Base-by-base conservation (phyloP, 2,888 invertebrate species). In the Meliscaeva auricollis region DNA sequence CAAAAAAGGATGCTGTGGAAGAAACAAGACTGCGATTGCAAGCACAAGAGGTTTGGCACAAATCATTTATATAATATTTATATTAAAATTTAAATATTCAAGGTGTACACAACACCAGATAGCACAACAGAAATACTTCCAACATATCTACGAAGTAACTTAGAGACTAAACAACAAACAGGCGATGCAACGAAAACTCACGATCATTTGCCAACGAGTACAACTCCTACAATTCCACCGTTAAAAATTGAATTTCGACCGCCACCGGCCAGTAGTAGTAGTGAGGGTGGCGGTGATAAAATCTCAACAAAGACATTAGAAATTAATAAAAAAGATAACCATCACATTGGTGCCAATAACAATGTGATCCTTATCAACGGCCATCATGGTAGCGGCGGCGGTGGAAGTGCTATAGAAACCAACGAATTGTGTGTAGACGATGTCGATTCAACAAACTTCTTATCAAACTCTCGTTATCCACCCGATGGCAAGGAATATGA, bases 1-100 rank as follows among this genome's bases (percentile, higher is more conserved):
- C 98, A 46, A 97, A 98, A 92, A 96, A 98, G 88, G 99, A 99
- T 93, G 98, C 97, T 22, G 95, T 97, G 50, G 98, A 98, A 90
- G 99, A 99, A 92, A 98, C 98, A 22, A 93, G 96, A 81, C 92
- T 96, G 50, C 93, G 96, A 89, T 90, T 95, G 89, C 94, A 95
- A 91, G 94, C 94, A 74, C 94, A 94, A 90, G 94, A 94, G 92
- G 94, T 93, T 87, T 87, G 9, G 0, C 3, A 87, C 26, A 5
- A 11, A 22, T 8, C 8, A 13, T 9, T 9, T 13, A 13, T 26
- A 17, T 6, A 20, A 20, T 6, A 30, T 64, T 30, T 9, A 41
- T 6, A 44, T 9, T 56, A 5, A 62, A 35, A 6, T 38, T 15
- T 15, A 13, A 1, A 26, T 26, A 58, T 46, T 46, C 32, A 26